Conservation (phyloP, 1,140 invertebrate genomes). For the Apocrypta bakeri region DNA sequence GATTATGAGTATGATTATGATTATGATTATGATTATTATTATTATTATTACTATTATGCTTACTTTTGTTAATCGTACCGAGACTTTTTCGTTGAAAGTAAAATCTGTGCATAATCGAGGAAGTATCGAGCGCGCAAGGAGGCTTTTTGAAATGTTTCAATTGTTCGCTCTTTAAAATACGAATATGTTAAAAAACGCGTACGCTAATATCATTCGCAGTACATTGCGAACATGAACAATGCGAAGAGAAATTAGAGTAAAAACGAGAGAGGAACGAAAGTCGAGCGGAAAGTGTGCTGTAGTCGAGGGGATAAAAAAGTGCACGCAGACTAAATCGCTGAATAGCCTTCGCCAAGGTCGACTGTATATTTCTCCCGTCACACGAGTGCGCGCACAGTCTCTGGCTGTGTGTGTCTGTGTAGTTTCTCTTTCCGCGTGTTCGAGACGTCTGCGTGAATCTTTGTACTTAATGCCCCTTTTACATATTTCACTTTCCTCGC, state of each 20-base stretch:
- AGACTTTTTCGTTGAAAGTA: background rate
- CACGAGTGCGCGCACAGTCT: background rate
- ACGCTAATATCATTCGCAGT: background rate
- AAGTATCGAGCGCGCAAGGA: background rate
- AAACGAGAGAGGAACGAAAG: background rate
- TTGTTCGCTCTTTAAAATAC: background rate
- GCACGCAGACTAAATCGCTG: constrained; percentile 31
- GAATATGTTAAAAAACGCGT: background rate
- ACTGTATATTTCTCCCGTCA: constrained; percentile 43
- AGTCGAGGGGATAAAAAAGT: constrained; percentile 3
- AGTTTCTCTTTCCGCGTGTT: background rate
- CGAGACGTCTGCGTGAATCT: background rate
- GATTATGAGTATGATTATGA: too few species aligned
- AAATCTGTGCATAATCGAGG: background rate
- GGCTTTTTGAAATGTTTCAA: background rate
- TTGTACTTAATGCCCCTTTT: background rate
- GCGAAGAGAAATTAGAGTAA: background rate
- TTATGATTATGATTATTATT: too few species aligned
- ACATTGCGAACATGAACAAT: background rate
- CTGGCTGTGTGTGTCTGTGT: background rate
- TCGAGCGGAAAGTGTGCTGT: background rate
- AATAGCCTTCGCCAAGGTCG: constrained; percentile 46
- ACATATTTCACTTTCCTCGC: background rate
- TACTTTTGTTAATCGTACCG: too few species aligned
- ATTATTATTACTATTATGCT: too few species aligned